Conservation (phyloP, 2,797 vertebrate genomes). For the Cryptoprocta ferox region DNA sequence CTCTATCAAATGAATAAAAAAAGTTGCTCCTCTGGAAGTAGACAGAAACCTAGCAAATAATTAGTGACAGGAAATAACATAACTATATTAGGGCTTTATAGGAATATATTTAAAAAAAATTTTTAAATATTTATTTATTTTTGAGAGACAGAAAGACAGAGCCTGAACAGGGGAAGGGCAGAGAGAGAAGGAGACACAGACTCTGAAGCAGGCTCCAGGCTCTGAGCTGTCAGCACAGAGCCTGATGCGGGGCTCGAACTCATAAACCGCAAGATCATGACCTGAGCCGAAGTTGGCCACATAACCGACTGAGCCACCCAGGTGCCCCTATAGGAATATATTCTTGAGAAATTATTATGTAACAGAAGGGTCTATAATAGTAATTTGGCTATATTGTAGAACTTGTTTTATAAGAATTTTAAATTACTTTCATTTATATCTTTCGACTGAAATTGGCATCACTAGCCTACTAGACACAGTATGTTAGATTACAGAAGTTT, state of each 20-base stretch:
- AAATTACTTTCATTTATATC: background rate
- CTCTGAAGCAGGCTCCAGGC: no score
- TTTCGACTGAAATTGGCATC: background rate
- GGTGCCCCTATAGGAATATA: background rate
- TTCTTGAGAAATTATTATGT: background rate
- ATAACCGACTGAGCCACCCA: no score
- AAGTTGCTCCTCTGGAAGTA: background rate
- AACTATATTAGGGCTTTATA: background rate
- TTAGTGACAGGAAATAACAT: background rate
- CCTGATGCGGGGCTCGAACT: no score
- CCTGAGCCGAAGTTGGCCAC: no score
- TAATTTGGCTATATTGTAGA: background rate
- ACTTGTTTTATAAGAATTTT: conserved; percentile 14
- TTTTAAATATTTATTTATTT: no score
- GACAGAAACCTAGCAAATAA: background rate
- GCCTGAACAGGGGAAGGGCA: no score
- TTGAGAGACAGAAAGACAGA: no score
- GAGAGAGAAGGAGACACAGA: no score
- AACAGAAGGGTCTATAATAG: background rate
- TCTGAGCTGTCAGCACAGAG: no score
- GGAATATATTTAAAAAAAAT: no score
- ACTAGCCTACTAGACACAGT: background rate
- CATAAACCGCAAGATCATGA: no score
- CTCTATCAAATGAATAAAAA: no score
- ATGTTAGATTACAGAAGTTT: background rate